Percentiles rank a stretch among this genome's conserved stretches.
phyloP scores from a whole-genome alignment of 2,888 invertebrate genomes.

The Hymenopus coronatus region DNA sequence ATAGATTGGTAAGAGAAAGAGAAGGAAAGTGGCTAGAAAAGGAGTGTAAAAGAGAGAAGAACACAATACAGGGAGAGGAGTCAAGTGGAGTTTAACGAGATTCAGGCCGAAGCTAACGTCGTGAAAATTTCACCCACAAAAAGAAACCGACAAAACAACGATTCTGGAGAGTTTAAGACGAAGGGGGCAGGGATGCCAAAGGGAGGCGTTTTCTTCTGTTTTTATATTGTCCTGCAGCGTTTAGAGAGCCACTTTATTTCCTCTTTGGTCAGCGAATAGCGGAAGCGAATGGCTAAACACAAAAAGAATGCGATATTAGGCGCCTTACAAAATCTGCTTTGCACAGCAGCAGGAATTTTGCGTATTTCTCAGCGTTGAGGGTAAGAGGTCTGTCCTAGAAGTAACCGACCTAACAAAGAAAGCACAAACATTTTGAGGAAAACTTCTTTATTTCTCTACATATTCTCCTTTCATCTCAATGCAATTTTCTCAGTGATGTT shows the following conservation, averaged over 20 bases:
- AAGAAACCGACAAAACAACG: constrained; percentile 4
- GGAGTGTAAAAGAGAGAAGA: not conserved
- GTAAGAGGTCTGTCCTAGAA: no score
- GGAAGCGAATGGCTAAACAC: not conserved
- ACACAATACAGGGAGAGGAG: not conserved
- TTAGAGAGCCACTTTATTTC: not conserved
- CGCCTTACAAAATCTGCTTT: no score
- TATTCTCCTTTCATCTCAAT: no score
- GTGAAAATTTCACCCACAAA: constrained; percentile 17
- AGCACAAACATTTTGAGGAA: no score
- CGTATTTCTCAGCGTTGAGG: no score
- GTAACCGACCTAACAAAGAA: no score
- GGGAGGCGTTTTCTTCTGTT: not conserved
- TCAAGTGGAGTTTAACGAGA: constrained; percentile 22
- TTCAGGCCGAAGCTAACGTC: constrained; percentile 10
- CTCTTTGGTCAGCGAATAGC: not conserved
- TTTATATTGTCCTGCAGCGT: not conserved
- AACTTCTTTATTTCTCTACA: no score
- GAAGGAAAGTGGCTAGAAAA: not conserved
- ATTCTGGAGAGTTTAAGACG: not conserved
- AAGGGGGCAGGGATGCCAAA: constrained; percentile 3
- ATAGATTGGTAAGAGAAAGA: not conserved
- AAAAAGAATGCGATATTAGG: not conserved
- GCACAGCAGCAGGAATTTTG: no score
- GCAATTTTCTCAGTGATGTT: no score